Percentiles rank a stretch among this genome's conserved stretches.
Conservation (phyloP, 2,113 vertebrate genomes). For the Fukomys damarensis region DNA sequence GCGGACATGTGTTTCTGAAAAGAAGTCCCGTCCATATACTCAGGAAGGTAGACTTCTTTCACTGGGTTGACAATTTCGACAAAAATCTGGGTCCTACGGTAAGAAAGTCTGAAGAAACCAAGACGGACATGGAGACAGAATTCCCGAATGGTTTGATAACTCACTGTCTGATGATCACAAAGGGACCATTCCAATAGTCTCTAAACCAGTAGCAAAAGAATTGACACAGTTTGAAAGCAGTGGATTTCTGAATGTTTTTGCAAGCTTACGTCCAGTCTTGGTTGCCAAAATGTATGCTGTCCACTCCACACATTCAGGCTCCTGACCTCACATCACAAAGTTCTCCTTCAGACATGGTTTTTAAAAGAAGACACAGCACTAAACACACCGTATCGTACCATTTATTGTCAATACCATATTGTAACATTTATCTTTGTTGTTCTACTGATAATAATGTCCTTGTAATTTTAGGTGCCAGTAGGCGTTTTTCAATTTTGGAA, state of each 20-base stretch:
- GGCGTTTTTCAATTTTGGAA: no score
- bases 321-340: accelerated
- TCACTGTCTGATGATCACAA: no score
- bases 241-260: background rate
- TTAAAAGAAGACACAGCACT: background rate
- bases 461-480: background rate
- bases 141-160: background rate
- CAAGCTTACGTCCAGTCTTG: background rate
- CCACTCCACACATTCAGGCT: no score
- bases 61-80: background rate
- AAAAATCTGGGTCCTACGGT: background rate
- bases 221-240: background rate
- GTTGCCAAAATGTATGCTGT: no score
- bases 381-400: background rate
- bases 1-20: background rate
- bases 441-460: background rate
- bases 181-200: background rate
- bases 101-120: background rate
- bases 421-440: background rate
- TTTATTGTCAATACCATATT: background rate
- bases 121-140: background rate
- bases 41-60: background rate
- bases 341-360: background rate
- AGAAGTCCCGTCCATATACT: background rate
- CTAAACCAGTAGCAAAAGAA: background rate